Evolutionary conservation across 2,797 vertebrate species (phyloP).

Genomic region (Diglossa cyanea): DNA sequence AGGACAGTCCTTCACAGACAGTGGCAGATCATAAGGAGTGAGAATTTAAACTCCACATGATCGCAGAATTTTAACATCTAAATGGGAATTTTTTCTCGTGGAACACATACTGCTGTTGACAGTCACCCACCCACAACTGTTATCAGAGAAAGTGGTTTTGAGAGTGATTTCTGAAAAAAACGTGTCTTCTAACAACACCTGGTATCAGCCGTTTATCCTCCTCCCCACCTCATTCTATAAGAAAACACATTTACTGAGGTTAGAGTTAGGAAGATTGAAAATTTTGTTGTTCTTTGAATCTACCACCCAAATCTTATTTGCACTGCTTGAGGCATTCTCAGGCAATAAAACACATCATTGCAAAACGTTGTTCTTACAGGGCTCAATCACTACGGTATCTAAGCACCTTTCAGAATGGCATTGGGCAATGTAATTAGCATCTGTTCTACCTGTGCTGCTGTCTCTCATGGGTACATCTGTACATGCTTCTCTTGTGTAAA

Average conservation of each 20-base stretch:
- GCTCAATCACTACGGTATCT: not conserved
- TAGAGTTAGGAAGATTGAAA: not conserved
- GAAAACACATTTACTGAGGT: constrained; percentile 5
- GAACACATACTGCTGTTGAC: not conserved
- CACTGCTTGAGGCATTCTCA: constrained; percentile 44
- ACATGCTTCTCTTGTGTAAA: not conserved
- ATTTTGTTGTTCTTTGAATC: constrained; percentile 2
- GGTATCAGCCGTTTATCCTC: not conserved
- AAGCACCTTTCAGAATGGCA: not conserved
- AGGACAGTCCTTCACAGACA: not conserved
- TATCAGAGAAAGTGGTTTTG: not conserved
- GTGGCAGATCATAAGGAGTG: not conserved
- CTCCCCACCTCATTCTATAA: not conserved
- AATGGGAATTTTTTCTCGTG: not conserved
- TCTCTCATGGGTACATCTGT: not conserved
- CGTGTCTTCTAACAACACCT: not conserved
- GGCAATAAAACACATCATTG: constrained; percentile 12
- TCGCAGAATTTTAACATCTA: not conserved
- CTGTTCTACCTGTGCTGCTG: not conserved
- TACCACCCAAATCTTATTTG: not conserved
- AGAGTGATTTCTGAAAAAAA: not conserved
- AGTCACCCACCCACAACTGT: not conserved
- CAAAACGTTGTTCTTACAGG: constrained; percentile 1
- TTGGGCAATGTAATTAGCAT: constrained; percentile 40
- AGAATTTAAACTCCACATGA: not conserved